Base-by-base conservation (phyloP, 2,797 vertebrate species). In the Zenarchopterus dispar region DNA sequence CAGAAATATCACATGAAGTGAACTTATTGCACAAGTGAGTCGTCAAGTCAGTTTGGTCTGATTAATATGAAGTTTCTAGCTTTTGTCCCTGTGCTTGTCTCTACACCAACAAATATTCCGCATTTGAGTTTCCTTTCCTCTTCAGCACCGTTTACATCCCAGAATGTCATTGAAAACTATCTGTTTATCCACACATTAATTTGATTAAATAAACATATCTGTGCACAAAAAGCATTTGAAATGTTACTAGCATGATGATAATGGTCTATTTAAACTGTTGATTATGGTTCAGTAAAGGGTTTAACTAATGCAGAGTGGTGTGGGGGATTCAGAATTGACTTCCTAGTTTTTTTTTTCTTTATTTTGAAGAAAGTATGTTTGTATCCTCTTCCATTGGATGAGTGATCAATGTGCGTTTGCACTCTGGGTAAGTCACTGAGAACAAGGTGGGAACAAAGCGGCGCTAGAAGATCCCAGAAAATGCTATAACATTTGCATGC, bases 311-410 rank as follows among this genome's bases (percentile, higher is more conserved):
- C 51, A 31, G 24, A 5, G 22, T 11, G 18, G 42, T n/a, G 5
- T 26, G 18, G 33, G 33, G 47, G 65, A 73, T 77, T 66, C 50
- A 4, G 48, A 73, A 48, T 17, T 55, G 33, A 64, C 58, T 71
- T 43, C 8, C 22, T 36, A 66, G 59, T 41, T n/a, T 23, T 33
- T 49, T 70, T 73, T 52, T 48, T 24, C 62, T 36, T 69, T 52
- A 2, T 74, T 70, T 73, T 66, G 36, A 23, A 78, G 66, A 15
- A 0, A 58, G 73, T 39, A 13, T 56, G 79, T 76, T 70, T 56
- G 77, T 68, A 51, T 76, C 61, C 63, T 43, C 70, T 60, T 88
- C 85, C 82, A 81, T 86, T 80, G 78, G 80, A 80, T 73, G 76
- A 78, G 78, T 80, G 84, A 84, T 73, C 79, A 53, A 60, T 64